phyloP scores from a whole-genome alignment of 1,140 invertebrate species.

The Chrysomallon squamiferum region DNA sequence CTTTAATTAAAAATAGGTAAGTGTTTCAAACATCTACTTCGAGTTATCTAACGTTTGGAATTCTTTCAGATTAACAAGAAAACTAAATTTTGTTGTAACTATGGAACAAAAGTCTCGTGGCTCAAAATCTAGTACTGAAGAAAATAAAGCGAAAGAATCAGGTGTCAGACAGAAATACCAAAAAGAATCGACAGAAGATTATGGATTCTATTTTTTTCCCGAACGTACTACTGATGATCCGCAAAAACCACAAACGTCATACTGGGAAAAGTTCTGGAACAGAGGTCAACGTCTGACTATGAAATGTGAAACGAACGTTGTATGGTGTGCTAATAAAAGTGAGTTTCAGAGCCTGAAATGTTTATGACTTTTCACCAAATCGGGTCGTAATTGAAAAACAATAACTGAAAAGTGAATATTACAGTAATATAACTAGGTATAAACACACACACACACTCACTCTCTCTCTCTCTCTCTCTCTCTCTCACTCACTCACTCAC shows the following conservation, averaged over 20 bases:
- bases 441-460: too few relatives aligned
- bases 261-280: slow-evolving; percentile 71
- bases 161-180: background rate
- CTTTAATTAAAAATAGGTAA: too few relatives aligned
- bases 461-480: too few relatives aligned
- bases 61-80: too few relatives aligned
- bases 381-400: too few relatives aligned
- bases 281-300: slow-evolving; percentile 69
- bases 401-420: too few relatives aligned
- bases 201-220: slow-evolving; percentile 85
- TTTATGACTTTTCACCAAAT: too few relatives aligned
- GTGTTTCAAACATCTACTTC: too few relatives aligned
- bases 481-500: too few relatives aligned
- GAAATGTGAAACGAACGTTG: slow-evolving; percentile 84
- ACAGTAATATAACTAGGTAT: too few relatives aligned
- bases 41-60: too few relatives aligned
- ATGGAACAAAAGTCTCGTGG: slow-evolving; percentile 9
- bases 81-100: too few relatives aligned
- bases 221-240: slow-evolving; percentile 72
- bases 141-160: slow-evolving; percentile 1
- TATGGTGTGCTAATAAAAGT: slow-evolving; percentile 78
- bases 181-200: slow-evolving; percentile 38
- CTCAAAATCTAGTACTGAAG: background rate
- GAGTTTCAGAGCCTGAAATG: slow-evolving; percentile 41
- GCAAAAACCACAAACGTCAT: slow-evolving; percentile 66